Evolutionary conservation across 2,113 vertebrate species (phyloP).

Genomic region (Dromaius novaehollandiae): DNA sequence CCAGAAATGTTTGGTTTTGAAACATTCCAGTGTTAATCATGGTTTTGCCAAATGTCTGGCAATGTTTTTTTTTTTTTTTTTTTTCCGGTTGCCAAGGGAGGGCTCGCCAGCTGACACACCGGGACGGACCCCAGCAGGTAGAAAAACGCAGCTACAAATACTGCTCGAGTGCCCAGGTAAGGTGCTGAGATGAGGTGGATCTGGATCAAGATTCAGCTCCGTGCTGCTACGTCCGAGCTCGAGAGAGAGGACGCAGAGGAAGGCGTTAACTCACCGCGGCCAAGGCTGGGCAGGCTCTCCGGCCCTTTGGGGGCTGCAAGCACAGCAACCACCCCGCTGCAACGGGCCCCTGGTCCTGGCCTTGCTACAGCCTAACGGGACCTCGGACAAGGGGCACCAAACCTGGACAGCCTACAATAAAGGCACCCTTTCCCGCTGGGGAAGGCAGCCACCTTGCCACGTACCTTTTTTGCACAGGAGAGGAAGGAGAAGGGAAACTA

Average conservation of each 20-base stretch:
- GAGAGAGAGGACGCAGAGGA: not conserved
- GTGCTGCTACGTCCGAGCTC: not conserved
- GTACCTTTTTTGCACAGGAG: not conserved
- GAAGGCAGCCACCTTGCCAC: not conserved
- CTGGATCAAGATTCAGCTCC: not conserved
- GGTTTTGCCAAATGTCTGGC: too few species aligned
- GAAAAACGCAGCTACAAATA: not conserved
- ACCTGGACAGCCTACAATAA: not conserved
- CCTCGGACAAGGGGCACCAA: not conserved
- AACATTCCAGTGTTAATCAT: rapidly evolving
- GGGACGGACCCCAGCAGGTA: not conserved
- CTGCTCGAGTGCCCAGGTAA: not conserved
- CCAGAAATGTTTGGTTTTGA: not conserved
- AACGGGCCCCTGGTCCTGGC: not conserved
- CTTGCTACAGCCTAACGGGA: not conserved
- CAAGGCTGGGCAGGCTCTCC: not conserved
- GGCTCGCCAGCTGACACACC: rapidly evolving
- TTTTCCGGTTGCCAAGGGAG: rapidly evolving
- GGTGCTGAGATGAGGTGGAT: not conserved
- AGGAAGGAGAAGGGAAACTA: not conserved
- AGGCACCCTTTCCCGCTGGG: not conserved
- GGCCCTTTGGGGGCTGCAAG: not conserved
- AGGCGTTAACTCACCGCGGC: not conserved
- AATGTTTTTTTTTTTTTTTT: too few species aligned
- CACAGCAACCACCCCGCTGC: not conserved